Evolutionary conservation across 2,888 invertebrate genomes (phyloP).

Genomic region (Tiphia femorata): DNA sequence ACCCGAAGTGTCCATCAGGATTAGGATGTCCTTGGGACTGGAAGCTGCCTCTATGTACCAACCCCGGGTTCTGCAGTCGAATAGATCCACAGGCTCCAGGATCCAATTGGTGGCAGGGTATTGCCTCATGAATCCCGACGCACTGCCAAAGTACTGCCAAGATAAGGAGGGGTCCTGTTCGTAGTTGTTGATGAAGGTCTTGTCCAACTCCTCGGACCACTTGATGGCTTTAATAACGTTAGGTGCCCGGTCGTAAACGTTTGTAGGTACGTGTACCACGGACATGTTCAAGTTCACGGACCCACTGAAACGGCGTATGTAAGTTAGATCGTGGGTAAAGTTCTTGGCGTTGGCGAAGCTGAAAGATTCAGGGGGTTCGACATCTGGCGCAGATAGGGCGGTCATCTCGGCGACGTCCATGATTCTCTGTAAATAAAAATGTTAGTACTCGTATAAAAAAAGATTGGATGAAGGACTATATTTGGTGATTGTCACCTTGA

Average conservation of each 20-base stretch:
- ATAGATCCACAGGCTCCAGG: slow-evolving; percentile 88
- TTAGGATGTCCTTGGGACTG: slow-evolving; percentile 93
- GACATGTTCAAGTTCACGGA: slow-evolving; percentile 80
- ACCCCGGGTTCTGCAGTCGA: slow-evolving; percentile 92
- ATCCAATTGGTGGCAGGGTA: slow-evolving; percentile 92
- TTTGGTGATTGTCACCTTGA: slow-evolving; percentile 74
- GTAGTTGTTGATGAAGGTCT: slow-evolving; percentile 78
- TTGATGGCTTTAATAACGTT: slow-evolving; percentile 92
- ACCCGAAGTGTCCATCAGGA: slow-evolving; percentile 90
- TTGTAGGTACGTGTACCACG: slow-evolving; percentile 95
- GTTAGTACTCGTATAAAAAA: not conserved
- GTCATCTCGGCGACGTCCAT: slow-evolving; percentile 90
- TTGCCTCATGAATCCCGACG: slow-evolving; percentile 96
- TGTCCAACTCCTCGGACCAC: slow-evolving; percentile 95
- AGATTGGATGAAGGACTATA: not conserved
- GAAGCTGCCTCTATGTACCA: slow-evolving; percentile 99
- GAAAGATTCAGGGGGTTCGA: slow-evolving; percentile 44
- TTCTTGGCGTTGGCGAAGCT: slow-evolving; percentile 62
- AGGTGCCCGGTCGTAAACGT: slow-evolving; percentile 91
- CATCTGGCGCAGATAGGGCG: slow-evolving; percentile 73
- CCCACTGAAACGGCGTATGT: slow-evolving; percentile 83
- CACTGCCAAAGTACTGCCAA: slow-evolving; percentile 99
- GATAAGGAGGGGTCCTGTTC: slow-evolving; percentile 74
- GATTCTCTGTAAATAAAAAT: slow-evolving; percentile 74
- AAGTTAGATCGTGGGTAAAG: slow-evolving; percentile 74